Conservation (phyloP, 2,888 invertebrate species). For the Pomacea canaliculata region DNA sequence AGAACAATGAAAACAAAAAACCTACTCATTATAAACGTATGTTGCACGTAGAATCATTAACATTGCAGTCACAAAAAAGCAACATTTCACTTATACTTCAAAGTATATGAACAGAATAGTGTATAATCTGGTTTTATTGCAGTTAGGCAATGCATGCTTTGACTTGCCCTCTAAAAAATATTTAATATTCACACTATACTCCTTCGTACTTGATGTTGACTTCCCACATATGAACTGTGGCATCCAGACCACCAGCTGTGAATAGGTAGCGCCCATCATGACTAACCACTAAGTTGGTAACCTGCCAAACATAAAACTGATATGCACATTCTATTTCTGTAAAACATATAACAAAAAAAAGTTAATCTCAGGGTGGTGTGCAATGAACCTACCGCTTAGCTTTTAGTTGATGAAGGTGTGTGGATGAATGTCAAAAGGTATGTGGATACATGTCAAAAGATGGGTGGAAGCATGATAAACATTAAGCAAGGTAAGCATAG, state of each 20-base stretch:
- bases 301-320: conserved; percentile 37
- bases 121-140: conserved; percentile 39
- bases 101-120: no score
- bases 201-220: conserved; percentile 72
- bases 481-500: no score
- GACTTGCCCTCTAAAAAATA: background rate
- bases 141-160: background rate
- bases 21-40: background rate
- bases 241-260: conserved; percentile 74
- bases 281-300: conserved; percentile 68
- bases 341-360: background rate
- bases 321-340: background rate
- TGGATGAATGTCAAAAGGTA: no score
- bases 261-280: conserved; percentile 73
- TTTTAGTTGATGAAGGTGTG: no score
- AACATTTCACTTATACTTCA: no score
- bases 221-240: conserved; percentile 75
- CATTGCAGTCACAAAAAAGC: background rate
- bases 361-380: background rate
- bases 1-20: background rate
- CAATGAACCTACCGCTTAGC: no score
- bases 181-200: background rate
- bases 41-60: background rate
- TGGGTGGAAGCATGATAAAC: no score
- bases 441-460: no score